Conservation (phyloP, 2,113 vertebrate genomes). For the Pluvianellus socialis region DNA sequence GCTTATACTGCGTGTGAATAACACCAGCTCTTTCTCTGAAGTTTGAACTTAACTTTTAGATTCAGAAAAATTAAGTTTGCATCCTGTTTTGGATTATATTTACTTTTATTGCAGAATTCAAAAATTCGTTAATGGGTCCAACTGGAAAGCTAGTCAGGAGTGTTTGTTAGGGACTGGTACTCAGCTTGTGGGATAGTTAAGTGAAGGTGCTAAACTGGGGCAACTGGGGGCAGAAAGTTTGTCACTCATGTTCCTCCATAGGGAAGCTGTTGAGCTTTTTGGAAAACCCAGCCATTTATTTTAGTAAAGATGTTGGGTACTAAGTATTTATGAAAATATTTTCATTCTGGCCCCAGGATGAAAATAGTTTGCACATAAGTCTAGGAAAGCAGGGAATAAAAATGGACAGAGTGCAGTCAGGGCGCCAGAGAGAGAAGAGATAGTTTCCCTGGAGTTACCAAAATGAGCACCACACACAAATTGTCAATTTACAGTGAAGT, state of each 20-base stretch:
- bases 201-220: background rate
- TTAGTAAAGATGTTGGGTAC: background rate
- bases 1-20: background rate
- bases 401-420: background rate
- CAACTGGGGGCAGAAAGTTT: background rate
- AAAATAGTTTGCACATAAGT: background rate
- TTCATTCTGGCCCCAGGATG: background rate
- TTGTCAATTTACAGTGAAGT: fast-evolving
- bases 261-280: background rate
- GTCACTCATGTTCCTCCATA: background rate
- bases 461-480: background rate
- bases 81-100: background rate
- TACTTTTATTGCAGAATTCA: background rate
- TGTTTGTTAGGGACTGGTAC: background rate
- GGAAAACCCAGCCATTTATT: background rate
- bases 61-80: background rate
- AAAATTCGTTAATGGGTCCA: background rate
- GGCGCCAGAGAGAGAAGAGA: background rate
- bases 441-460: background rate
- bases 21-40: background rate
- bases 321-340: background rate
- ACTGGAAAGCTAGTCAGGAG: background rate
- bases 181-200: background rate
- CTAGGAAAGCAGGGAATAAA: background rate
- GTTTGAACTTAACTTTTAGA: background rate